Percentiles rank a stretch among this genome's conserved stretches.
These are phyloP conservation scores for Calidris pygmaea DNA, from an alignment of 2,113 vertebrate species.

Conservation along the genomic window DNA sequence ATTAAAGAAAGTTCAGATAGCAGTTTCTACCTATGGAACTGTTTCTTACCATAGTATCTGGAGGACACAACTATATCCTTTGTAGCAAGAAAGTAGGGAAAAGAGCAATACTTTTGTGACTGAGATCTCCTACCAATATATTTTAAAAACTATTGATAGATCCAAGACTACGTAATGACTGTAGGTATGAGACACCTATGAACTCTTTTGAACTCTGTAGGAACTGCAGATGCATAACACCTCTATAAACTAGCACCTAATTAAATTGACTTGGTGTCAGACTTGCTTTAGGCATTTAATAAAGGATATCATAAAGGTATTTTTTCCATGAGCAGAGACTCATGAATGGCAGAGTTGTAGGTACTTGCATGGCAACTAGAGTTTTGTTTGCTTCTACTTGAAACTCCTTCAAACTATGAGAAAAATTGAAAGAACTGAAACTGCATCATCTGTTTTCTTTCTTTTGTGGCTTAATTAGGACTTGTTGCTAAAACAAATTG, in stretches of 20 bases:
- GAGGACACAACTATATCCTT: too few species aligned
- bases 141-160: background rate
- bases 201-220: background rate
- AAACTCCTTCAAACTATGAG: background rate
- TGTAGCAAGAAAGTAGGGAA: background rate
- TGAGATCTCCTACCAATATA: background rate
- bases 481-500: slow-evolving; percentile 29
- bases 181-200: background rate
- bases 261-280: background rate
- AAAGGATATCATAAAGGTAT: background rate
- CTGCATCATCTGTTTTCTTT: background rate
- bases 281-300: background rate
- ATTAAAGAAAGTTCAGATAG: background rate
- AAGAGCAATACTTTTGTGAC: background rate
- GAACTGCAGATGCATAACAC: background rate
- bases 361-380: background rate
- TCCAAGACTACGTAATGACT: background rate
- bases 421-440: background rate
- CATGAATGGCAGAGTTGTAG: background rate
- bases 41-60: background rate
- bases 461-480: slow-evolving; percentile 15
- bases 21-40: background rate
- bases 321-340: background rate
- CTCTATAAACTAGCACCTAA: background rate
- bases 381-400: background rate